A percentile compares a stretch with the other conserved stretches of the same genome.
phyloP scores from a whole-genome alignment of 2,888 invertebrate species.

The Bibio marci region DNA sequence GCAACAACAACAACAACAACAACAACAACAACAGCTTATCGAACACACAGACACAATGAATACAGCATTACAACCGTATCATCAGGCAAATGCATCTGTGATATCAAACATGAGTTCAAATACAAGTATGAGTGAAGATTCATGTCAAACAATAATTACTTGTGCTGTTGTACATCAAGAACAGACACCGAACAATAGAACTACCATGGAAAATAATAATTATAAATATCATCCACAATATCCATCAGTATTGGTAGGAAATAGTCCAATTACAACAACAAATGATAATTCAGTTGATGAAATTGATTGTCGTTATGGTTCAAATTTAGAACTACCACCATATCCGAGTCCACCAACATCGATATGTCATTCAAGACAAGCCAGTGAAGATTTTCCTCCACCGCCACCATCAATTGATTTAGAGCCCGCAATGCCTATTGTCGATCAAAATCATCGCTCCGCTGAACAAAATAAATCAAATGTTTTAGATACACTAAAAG shows the following conservation, averaged over 20 bases:
- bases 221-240: conserved; percentile 25
- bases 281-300: conserved; percentile 34
- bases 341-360: conserved; percentile 66
- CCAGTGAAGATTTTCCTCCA: conserved; percentile 79
- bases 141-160: conserved; percentile 51
- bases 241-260: conserved; percentile 20
- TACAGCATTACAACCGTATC: conserved; percentile 20
- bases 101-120: conserved; percentile 29
- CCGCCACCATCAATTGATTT: conserved; percentile 67
- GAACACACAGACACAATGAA: conserved; percentile 26
- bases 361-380: conserved; percentile 64
- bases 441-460: conserved; percentile 10
- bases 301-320: conserved; percentile 34
- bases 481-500: conserved; percentile 25
- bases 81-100: conserved; percentile 27
- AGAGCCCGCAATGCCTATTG: conserved; percentile 31
- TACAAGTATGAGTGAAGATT: conserved; percentile 28
- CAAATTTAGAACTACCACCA: conserved; percentile 49
- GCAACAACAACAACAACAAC: conserved; percentile 21
- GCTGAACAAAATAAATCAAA: conserved; percentile 25
- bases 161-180: conserved; percentile 73
- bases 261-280: conserved; percentile 18
- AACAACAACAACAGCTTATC: conserved; percentile 20
- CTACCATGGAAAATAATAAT: too few relatives aligned
- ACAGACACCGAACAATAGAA: conserved; percentile 56